A percentile compares a stretch with the other conserved stretches of the same genome.
phyloP scores from a whole-genome alignment of 2,797 vertebrate genomes.

The Coccyzus lansbergi region DNA sequence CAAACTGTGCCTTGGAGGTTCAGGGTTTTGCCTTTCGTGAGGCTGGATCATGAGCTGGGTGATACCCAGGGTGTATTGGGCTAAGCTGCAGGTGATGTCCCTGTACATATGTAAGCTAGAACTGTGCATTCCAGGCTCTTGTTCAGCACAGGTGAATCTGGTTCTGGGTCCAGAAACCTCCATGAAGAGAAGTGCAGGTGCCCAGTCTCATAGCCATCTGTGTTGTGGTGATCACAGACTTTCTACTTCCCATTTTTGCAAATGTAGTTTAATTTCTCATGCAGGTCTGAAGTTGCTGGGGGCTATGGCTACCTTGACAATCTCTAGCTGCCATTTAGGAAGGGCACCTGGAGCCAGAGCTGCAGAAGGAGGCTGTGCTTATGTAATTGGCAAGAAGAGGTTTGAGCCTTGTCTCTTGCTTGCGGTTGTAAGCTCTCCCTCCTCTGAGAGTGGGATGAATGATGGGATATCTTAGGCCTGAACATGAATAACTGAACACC shows the following conservation, averaged over 20 bases:
- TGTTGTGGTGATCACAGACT: neutral
- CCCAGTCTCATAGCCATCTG: neutral
- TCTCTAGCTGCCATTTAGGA: neutral
- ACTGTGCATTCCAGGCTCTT: neutral
- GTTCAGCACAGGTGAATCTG: neutral
- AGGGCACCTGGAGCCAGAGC: neutral
- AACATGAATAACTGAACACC: neutral
- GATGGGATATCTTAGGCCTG: neutral
- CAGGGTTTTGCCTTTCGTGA: neutral
- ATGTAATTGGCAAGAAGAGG: neutral
- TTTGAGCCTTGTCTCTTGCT: neutral
- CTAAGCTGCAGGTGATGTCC: neutral
- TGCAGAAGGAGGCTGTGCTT: neutral
- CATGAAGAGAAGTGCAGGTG: neutral
- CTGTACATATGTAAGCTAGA: fast-evolving
- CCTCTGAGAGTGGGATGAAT: neutral
- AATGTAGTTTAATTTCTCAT: neutral
- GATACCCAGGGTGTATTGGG: fast-evolving
- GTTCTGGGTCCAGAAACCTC: neutral
- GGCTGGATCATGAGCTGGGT: neutral
- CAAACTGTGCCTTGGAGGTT: neutral
- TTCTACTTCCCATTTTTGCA: neutral
- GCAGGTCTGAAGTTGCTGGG: neutral
- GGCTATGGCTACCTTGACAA: neutral
- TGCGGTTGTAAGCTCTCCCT: neutral